A percentile compares a stretch with the other conserved stretches of the same genome.
These are phyloP conservation scores for Teinopalpus imperialis DNA, from an alignment of 2,888 invertebrate species.

Conservation along the genomic window DNA sequence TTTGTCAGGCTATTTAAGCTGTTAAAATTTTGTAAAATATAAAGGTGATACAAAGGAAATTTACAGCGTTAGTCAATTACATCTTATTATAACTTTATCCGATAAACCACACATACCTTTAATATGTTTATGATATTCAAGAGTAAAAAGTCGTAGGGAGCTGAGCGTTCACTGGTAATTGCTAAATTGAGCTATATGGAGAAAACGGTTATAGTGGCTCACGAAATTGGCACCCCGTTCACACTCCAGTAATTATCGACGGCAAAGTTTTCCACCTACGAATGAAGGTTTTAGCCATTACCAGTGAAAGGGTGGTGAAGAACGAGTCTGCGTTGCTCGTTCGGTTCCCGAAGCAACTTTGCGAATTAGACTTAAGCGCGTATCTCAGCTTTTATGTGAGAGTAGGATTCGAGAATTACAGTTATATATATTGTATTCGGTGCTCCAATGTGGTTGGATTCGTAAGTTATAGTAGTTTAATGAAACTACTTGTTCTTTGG, in stretches of 20 bases:
- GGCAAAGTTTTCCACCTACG: conserved; percentile 61
- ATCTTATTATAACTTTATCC: not conserved
- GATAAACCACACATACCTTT: conserved; percentile 1
- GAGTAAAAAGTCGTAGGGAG: conserved; percentile 31
- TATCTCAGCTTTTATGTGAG: conserved; percentile 24
- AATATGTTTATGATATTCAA: conserved; percentile 34
- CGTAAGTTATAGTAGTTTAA: conserved; percentile 8
- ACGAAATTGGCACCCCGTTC: conserved; percentile 55
- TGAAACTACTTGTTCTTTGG: not conserved
- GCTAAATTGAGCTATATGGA: conserved; percentile 51
- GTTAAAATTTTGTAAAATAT: no score
- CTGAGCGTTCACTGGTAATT: conserved; percentile 45
- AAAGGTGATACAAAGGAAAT: no score
- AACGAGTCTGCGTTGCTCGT: conserved; percentile 30
- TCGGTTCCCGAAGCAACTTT: conserved; percentile 35
- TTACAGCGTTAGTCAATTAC: no score
- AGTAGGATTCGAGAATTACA: conserved; percentile 5
- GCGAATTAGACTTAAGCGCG: conserved; percentile 25
- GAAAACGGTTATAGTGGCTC: conserved; percentile 22
- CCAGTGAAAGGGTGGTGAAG: conserved; percentile 41
- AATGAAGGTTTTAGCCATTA: conserved; percentile 55
- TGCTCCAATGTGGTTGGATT: conserved; percentile 4
- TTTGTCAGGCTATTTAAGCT: no score
- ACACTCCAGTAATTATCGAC: conserved; percentile 69
- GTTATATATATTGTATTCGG: conserved; percentile 15